phyloP scores from a whole-genome alignment of 2,888 invertebrate genomes.

The Tachina fera region DNA sequence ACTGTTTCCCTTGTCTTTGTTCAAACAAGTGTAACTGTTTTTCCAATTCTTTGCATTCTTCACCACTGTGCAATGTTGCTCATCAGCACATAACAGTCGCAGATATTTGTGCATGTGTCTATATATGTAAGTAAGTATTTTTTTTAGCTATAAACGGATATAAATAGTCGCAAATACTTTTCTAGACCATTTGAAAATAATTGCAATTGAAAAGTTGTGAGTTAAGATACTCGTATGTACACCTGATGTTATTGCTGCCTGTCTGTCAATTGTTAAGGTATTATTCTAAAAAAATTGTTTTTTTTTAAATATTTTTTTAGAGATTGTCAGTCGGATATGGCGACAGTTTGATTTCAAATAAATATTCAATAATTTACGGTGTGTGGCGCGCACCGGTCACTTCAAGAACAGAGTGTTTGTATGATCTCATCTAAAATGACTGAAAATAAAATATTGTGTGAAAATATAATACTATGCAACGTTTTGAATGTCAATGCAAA shows the following conservation, averaged over 20 bases:
- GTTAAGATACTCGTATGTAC: constrained; percentile 9
- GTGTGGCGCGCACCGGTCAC: constrained; percentile 37
- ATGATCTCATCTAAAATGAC: constrained; percentile 63
- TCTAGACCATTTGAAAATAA: constrained; percentile 25
- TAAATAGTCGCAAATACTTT: constrained; percentile 20
- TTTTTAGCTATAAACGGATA: constrained; percentile 16
- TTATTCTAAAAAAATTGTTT: not conserved
- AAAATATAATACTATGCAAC: constrained; percentile 9
- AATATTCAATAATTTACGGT: constrained; percentile 27
- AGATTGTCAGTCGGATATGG: constrained; percentile 38
- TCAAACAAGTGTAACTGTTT: too few relatives aligned
- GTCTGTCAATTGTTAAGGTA: not conserved
- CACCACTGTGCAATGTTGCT: not conserved
- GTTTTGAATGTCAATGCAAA: constrained; percentile 32
- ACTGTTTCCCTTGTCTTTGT: too few relatives aligned
- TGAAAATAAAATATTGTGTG: constrained; percentile 35
- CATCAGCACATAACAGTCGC: not conserved
- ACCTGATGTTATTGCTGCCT: constrained; percentile 18
- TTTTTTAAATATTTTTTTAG: not conserved
- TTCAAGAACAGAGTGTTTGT: constrained; percentile 41
- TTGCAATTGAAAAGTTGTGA: constrained; percentile 23
- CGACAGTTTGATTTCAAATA: constrained; percentile 46
- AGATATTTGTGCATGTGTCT: not conserved
- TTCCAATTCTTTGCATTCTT: not conserved
- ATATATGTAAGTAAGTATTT: too few relatives aligned